These are phyloP conservation scores for Clarias macrocephalus DNA, from an alignment of 2,113 vertebrate genomes.

Conservation along the genomic window DNA sequence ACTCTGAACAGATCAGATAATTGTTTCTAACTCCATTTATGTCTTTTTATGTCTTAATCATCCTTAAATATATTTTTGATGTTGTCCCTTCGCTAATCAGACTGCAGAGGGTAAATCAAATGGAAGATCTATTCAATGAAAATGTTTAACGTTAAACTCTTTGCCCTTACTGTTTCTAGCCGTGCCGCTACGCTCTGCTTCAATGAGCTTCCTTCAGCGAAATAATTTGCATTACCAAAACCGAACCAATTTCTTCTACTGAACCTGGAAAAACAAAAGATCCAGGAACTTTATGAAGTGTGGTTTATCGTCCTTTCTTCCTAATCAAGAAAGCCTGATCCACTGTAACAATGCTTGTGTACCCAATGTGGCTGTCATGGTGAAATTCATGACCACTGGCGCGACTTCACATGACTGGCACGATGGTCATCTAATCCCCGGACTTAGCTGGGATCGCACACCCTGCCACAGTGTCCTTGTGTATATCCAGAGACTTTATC, in stretches of 20 bases:
- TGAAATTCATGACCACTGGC: background rate
- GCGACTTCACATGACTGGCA: slow-evolving; percentile 1
- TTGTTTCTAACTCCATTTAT: background rate
- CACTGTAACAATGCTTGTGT: background rate
- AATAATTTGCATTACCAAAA: background rate
- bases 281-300: background rate
- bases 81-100: background rate
- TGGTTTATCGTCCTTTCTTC: background rate
- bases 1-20: background rate
- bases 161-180: background rate
- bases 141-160: background rate
- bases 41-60: background rate
- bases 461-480: background rate
- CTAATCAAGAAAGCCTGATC: too few species aligned
- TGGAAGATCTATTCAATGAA: background rate
- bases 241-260: background rate
- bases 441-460: background rate
- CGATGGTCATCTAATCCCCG: background rate
- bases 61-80: background rate
- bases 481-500: slow-evolving; percentile 15
- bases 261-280: background rate
- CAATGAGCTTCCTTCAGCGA: background rate
- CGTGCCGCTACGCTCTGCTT: background rate
- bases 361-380: background rate
- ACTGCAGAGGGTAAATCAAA: background rate